Conservation (phyloP, 2,113 vertebrate species). For the Serranochromis macrocephalus region DNA sequence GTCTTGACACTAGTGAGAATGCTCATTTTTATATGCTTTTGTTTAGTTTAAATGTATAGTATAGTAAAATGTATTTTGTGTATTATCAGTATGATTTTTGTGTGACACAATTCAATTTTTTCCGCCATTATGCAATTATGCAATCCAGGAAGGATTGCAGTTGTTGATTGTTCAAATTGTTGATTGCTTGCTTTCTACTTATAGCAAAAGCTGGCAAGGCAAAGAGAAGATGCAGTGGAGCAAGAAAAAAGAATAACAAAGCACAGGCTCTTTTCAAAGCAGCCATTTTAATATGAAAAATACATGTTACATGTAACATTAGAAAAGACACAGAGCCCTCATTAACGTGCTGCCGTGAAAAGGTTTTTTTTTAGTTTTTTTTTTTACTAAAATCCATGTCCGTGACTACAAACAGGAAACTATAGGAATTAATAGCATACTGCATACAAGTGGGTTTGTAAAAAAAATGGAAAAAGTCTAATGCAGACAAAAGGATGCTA, state of each 20-base stretch:
- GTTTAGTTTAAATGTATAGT: background rate
- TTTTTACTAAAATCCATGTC: no score
- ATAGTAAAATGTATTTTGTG: background rate
- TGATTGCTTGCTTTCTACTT: background rate
- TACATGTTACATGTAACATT: no score
- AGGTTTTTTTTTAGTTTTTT: no score
- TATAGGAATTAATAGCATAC: no score
- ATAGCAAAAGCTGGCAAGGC: background rate
- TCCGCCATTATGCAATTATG: background rate
- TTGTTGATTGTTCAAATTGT: background rate
- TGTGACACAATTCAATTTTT: accelerated
- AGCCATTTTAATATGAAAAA: no score
- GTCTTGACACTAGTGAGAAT: background rate
- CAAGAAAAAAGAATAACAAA: no score
- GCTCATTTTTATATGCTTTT: background rate
- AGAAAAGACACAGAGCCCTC: no score
- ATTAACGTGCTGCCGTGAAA: no score
- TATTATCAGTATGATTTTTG: background rate
- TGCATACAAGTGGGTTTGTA: no score
- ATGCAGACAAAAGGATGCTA: background rate
- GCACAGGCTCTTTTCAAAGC: no score
- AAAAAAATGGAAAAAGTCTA: background rate
- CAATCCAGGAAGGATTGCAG: background rate
- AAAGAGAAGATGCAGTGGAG: no score
- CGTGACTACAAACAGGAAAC: no score